These are phyloP conservation scores for Drosophila diplacantha DNA, from an alignment of 2,888 invertebrate species.

Conservation along the genomic window DNA sequence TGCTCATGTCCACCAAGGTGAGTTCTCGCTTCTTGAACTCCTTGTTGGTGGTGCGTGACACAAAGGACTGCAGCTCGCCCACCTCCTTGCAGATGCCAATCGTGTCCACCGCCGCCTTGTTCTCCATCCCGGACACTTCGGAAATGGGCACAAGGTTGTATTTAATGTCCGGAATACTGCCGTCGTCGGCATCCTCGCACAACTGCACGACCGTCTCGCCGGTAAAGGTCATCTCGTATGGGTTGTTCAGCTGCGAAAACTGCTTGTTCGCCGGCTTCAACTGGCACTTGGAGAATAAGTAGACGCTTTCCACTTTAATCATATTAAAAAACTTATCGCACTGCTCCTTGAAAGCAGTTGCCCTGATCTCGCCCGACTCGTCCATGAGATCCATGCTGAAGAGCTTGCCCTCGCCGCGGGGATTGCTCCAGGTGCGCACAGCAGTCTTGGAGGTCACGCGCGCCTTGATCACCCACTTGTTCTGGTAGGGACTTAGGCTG, in stretches of 20 bases:
- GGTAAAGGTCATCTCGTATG: conserved; percentile 96
- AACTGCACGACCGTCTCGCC: conserved; percentile 83
- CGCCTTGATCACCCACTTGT: conserved; percentile 95
- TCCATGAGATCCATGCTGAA: conserved; percentile 96
- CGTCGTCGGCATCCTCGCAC: conserved; percentile 79
- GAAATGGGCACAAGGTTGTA: conserved; percentile 88
- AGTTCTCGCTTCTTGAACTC: conserved; percentile 94
- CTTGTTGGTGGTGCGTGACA: conserved; percentile 85
- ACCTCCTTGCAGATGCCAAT: conserved; percentile 90
- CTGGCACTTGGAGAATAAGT: conserved; percentile 89
- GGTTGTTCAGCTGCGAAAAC: conserved; percentile 89
- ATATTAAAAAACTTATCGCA: conserved; percentile 93
- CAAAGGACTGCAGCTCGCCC: conserved; percentile 85
- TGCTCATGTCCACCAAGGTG: conserved; percentile 89
- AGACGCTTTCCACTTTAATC: conserved; percentile 92
- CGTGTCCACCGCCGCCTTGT: conserved; percentile 87
- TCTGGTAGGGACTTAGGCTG: conserved; percentile 94
- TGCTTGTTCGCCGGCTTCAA: conserved; percentile 97
- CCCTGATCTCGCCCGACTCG: conserved; percentile 94
- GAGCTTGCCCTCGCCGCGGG: conserved; percentile 93
- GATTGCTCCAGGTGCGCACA: conserved; percentile 93
- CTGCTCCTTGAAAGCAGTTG: conserved; percentile 91
- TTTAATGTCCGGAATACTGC: conserved; percentile 85
- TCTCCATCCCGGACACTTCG: conserved; percentile 83
- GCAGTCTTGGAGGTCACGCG: conserved; percentile 89